Evolutionary conservation across 2,113 vertebrate genomes (phyloP), one percentile per base, ranked within the genome.

Genomic region (Meriones unguiculatus): DNA sequence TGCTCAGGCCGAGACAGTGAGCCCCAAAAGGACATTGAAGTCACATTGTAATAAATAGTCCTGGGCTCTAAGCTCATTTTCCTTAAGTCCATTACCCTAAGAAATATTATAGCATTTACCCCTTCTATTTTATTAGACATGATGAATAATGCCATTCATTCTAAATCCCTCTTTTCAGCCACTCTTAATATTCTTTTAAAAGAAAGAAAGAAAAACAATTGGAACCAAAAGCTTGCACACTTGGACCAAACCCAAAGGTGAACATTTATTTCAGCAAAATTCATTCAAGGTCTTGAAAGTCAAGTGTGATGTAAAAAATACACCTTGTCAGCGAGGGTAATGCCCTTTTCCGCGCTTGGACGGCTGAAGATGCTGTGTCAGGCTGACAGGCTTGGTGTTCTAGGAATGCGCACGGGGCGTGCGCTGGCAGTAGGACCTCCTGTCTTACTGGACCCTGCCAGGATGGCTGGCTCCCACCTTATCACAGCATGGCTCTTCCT

Each of bases 131-230:
- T 84, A 35, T 92, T 65, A 93, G 93, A 81, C 75, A 81, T 28
- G 87, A 75, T 97, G 97, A 98, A 97, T 96, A 95, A 54, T 4
- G 96, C 87, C 93, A 95, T 97, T 97, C 95, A 97, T 80, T 75
- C 93, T 86, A 97, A 97, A 96, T 97, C 97, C 95, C 67, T 81
- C 90, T 93, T 98, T 95, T 98, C 97, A 97, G 92, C 73, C 80
- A 77, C 95, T 95, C 94, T 96, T 98, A 97, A 98, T 98, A 88
- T 97, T 73, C 92, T 81, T 91, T 92, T 76, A n/a, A 65, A 96
- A 94, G 59, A 70, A 77, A 88, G n/a, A 69, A 75, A 88, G n/a
- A 70, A 35, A 89, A 80, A 46, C 72, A 13, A 1, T 32, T 20
- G 30, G 73, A 67, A 70, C 62, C 67, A 12, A 78, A 93, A 77